Conservation (phyloP, 2,888 invertebrate genomes). For the Cephus pulcher region DNA sequence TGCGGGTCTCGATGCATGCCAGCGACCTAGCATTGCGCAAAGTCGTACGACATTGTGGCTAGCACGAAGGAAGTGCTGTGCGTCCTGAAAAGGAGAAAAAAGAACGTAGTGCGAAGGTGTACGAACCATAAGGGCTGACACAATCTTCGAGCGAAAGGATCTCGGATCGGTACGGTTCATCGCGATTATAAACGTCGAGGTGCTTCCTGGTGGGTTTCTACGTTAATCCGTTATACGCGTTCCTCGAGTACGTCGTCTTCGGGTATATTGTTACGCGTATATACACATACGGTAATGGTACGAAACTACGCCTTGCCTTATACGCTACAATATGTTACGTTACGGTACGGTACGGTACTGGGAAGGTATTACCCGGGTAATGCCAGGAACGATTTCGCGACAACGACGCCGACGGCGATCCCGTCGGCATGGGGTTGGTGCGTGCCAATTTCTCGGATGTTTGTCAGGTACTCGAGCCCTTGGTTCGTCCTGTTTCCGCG, state of each 20-base stretch:
- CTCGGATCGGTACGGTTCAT: neutral
- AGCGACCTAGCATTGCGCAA: neutral
- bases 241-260: neutral
- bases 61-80: neutral
- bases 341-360: conserved; percentile 7
- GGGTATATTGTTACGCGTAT: neutral
- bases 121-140: conserved; percentile 22
- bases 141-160: neutral
- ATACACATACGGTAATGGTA: neutral
- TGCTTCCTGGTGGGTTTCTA: neutral
- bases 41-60: neutral
- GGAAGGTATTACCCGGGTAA: conserved; percentile 35
- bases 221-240: neutral
- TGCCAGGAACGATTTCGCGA: conserved; percentile 21
- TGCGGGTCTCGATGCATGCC: neutral
- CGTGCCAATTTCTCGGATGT: neutral
- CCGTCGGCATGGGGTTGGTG: neutral
- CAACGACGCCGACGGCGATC: neutral
- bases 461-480: neutral
- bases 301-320: neutral
- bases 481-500: conserved; percentile 1
- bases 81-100: conserved; percentile 3
- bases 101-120: conserved; percentile 36
- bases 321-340: neutral
- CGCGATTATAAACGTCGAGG: neutral